These are phyloP conservation scores for Siniperca scherzeri DNA, from an alignment of 2,797 vertebrate genomes.

Conservation along the genomic window DNA sequence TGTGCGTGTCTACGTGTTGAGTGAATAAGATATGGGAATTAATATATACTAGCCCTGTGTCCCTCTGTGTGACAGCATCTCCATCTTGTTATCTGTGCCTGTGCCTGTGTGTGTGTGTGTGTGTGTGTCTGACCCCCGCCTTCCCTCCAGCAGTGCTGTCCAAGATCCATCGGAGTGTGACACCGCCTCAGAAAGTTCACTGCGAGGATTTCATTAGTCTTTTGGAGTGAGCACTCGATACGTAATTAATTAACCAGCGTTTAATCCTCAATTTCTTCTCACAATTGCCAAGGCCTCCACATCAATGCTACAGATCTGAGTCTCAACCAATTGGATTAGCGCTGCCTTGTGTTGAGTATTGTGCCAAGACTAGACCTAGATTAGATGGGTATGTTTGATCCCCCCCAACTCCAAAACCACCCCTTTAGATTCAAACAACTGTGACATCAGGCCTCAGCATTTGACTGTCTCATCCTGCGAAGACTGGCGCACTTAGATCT, in stretches of 20 bases:
- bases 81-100: conserved; percentile 31
- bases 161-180: conserved; percentile 54
- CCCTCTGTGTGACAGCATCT: conserved; percentile 22
- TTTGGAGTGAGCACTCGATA: conserved; percentile 77
- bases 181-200: conserved; percentile 62
- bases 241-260: conserved; percentile 82
- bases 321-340: conserved; percentile 78
- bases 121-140: neutral
- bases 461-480: neutral
- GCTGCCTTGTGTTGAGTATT: conserved; percentile 48
- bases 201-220: conserved; percentile 69
- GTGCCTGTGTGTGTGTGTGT: conserved; percentile 21
- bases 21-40: neutral
- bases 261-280: conserved; percentile 80
- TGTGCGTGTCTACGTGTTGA: conserved; percentile 9
- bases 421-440: conserved; percentile 10
- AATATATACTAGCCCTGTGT: neutral
- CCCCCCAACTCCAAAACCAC: neutral
- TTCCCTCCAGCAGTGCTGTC: conserved; percentile 11
- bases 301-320: conserved; percentile 74
- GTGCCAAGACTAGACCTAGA: conserved; percentile 52
- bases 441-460: conserved; percentile 25
- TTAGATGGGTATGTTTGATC: conserved; percentile 31
- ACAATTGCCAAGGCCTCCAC: conserved; percentile 73
- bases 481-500: neutral